These are phyloP conservation scores for Garrulus glandarius DNA, from an alignment of 2,797 vertebrate genomes.

Conservation along the genomic window DNA sequence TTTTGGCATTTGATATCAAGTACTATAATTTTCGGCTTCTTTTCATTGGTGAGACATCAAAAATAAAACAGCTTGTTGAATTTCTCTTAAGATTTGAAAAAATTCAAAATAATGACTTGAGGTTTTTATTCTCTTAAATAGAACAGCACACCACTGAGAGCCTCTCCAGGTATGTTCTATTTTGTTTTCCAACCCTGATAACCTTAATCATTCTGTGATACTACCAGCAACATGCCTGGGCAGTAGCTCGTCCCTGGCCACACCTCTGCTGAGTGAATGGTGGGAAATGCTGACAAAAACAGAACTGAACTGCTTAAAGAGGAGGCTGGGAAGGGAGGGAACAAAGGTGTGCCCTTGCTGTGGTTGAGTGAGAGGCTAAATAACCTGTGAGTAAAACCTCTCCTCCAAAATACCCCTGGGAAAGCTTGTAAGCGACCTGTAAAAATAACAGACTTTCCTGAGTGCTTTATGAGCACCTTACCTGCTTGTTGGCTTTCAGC, in stretches of 20 bases:
- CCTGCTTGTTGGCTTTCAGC: constrained; percentile 98
- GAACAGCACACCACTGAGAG: accelerated
- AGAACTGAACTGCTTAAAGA: neutral
- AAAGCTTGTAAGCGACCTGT: neutral
- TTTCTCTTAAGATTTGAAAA: neutral
- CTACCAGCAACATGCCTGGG: neutral
- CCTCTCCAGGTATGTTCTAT: accelerated
- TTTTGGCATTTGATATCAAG: neutral
- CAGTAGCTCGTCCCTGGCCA: neutral
- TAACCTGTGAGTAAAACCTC: neutral
- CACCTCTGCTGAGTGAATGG: neutral
- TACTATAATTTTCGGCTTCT: neutral
- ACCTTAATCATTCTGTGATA: neutral
- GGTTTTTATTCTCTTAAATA: neutral
- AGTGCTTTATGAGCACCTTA: constrained; percentile 50
- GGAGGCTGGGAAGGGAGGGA: neutral
- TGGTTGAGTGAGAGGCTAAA: neutral
- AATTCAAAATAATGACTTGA: neutral
- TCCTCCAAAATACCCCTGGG: neutral
- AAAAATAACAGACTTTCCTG: neutral
- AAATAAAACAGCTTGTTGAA: neutral
- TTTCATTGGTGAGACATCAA: neutral
- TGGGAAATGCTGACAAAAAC: neutral
- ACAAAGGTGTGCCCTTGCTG: neutral
- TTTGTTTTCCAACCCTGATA: neutral